phyloP scores from a whole-genome alignment of 2,113 vertebrate species.

The Cranoglanis bouderius region DNA sequence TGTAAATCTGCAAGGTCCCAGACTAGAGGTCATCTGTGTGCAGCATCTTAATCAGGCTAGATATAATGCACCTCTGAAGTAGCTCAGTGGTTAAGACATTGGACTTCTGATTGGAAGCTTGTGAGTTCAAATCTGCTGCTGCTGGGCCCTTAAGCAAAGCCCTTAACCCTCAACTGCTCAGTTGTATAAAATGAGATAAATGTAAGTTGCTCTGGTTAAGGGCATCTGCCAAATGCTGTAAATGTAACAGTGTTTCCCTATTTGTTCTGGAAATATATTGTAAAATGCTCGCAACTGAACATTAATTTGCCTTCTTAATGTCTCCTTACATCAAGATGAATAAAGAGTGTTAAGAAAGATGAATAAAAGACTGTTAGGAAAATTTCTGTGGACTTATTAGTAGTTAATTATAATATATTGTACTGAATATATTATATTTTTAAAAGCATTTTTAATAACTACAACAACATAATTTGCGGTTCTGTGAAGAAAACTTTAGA shows the following conservation, averaged over 20 bases:
- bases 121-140: no score
- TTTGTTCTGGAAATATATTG: conserved; percentile 65
- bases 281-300: conserved; percentile 60
- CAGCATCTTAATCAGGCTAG: conserved; percentile 42
- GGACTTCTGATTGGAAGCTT: no score
- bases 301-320: conserved; percentile 67
- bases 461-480: neutral
- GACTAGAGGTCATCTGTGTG: conserved; percentile 1
- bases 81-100: no score
- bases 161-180: no score
- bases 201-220: no score
- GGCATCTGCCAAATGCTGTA: no score
- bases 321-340: neutral
- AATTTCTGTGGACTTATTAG: neutral
- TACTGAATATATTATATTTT: neutral
- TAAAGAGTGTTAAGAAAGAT: neutral
- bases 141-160: no score
- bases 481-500: neutral
- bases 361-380: neutral
- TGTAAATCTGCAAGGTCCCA: neutral
- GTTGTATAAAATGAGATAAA: no score
- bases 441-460: neutral
- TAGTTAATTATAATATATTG: neutral
- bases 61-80: no score
- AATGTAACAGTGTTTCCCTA: conserved; percentile 52